These are phyloP conservation scores for Menidia menidia DNA, from an alignment of 2,797 vertebrate genomes.

Conservation along the genomic window DNA sequence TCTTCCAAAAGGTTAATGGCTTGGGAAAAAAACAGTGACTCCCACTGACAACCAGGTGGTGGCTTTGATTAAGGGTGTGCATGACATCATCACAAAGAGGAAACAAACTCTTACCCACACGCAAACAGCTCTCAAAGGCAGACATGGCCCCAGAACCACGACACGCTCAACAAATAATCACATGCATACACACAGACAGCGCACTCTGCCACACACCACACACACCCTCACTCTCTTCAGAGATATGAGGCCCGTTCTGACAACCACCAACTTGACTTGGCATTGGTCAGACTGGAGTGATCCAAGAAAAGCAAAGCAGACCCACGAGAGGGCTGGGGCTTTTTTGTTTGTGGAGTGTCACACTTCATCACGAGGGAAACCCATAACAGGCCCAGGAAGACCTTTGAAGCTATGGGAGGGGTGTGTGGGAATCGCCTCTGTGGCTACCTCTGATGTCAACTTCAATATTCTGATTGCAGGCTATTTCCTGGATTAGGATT, in stretches of 20 bases:
- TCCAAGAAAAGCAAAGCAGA: conserved; percentile 88
- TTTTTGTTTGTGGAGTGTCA: conserved; percentile 98
- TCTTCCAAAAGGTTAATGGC: conserved; percentile 51
- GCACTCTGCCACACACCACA: conserved; percentile 73
- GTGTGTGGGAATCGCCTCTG: conserved; percentile 84
- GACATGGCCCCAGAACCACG: conserved; percentile 47
- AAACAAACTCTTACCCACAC: conserved; percentile 80
- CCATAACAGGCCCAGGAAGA: conserved; percentile 90
- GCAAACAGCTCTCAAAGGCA: conserved; percentile 74
- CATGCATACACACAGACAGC: conserved; percentile 73
- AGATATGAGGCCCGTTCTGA: conserved; percentile 92
- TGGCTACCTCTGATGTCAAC: conserved; percentile 90
- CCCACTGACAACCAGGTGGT: conserved; percentile 83
- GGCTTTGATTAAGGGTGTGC: conserved; percentile 84
- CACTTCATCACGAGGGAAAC: conserved; percentile 94
- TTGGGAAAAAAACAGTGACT: conserved; percentile 58
- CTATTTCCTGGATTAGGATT: conserved; percentile 89
- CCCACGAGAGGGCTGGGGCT: conserved; percentile 90
- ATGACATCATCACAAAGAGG: conserved; percentile 86
- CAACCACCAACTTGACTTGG: conserved; percentile 96
- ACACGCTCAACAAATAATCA: conserved; percentile 82
- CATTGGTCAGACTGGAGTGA: conserved; percentile 80
- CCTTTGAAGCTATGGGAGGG: conserved; percentile 90
- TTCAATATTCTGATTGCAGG: conserved; percentile 88
- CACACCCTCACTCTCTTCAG: conserved; percentile 73